Base-by-base conservation (phyloP, 92 coral and sea anemone genomes). In the Muricea muricata region DNA sequence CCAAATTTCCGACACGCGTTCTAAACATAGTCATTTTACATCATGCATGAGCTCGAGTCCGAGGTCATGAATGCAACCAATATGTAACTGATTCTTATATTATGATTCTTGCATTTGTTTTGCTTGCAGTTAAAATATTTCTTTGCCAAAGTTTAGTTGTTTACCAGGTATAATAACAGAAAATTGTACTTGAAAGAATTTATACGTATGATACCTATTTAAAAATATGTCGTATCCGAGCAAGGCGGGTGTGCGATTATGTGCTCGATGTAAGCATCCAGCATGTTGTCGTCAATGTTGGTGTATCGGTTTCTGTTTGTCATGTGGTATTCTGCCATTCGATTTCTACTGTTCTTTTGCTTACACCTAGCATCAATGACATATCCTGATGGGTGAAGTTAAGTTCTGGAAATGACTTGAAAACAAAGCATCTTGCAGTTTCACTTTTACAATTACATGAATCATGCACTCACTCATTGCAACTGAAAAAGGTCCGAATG, bases 361-460 rank as follows among this genome's bases (percentile, higher is more conserved):
- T 85, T 6, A 89, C 89, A 13, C 89, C 90, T 26, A 85, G 92
- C 92, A 89, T 89, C 9, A 79, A 25, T 41, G 92, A 86, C 52
- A 89, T 89, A 37, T 85, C 92, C 52, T 46, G 40, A 8, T 86
- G 42, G 23, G 82, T 85, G 50, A 85, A 89, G 52, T 79, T 34
- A 77, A 77, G 70, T 25, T 79, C 90, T 79, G 60, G 52, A 68
- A 26, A 42, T 7, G 14, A 7, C 14, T 42, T 42, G 14, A 7
- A 42, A 42, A 42, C 50, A 42, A 42, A 42, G 14, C 7, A 7
- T 42, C 7, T 42, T 42, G 7, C 14, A 7, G 14, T 14, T 42
- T 42, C 67, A 6, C 67, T n/a, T 6, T 18, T 58, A 7, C 25
- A 58, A 58, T n/a, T 58, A 18, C 25, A n/a, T 28, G 7, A 13